Base-by-base conservation (phyloP, 2,797 vertebrate species). In the Buphagus erythrorhynchus region DNA sequence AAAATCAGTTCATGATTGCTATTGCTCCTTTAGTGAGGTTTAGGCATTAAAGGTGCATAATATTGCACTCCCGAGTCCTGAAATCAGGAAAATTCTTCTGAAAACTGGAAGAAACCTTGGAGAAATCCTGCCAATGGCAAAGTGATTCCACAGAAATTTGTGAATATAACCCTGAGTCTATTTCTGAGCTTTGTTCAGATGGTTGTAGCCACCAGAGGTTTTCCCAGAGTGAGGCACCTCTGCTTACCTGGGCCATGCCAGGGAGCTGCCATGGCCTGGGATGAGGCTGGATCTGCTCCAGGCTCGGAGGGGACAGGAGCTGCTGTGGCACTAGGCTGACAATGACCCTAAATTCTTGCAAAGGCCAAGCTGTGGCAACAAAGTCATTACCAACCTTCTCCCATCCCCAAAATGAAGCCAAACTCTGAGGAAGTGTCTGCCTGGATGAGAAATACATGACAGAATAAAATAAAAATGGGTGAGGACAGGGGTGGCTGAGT, bases 241-340 rank as follows among this genome's bases (percentile, higher is more conserved):
- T 63, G 59, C 61, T 79, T 31, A 19, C 51, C 65, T 35, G 68
- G 48, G 15, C 11, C 14, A 16, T 15, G n/a, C 33, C 57, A 13
- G 16, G 38, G 52, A 63, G 36, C 68, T 73, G 52, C 31, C 1
- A 1, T 42, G 71, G 26, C 11, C 51, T 1, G 5, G 24, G n/a
- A 4, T 82, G 67, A 22, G 38, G 75, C 28, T 1, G 15, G 14
- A 17, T 33, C 46, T 61, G n/a, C 67, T 66, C 61, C 51, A 63
- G 29, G 43, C 67, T 59, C 0, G 0, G 21, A 42, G 5, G 8
- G 12, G 31, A 11, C 0, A 2, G 46, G 24, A 75, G 7, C 13
- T 90, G 58, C 51, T 48, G 29, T 4, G 13, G 6, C 13, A 4
- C 4, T 10, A 61, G 42, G 20, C 19, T 61, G 71, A 46, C 42